Conservation (phyloP, 2,888 invertebrate species). For the Sminthurides aquaticus region DNA sequence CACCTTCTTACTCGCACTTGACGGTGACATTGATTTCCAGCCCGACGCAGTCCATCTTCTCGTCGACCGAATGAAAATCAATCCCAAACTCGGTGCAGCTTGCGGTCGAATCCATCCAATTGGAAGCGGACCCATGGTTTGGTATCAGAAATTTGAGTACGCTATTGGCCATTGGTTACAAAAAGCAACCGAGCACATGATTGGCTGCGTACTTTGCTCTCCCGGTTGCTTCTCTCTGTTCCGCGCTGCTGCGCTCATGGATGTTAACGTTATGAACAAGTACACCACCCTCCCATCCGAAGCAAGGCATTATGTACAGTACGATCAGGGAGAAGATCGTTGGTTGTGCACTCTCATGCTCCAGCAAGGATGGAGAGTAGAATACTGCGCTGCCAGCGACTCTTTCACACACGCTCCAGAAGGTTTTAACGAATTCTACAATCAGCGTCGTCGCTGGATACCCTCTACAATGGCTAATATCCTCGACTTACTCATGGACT, state of each 20-base stretch:
- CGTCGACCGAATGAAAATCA: slow-evolving; percentile 78
- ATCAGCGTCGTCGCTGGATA: slow-evolving; percentile 54
- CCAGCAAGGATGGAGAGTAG: slow-evolving; percentile 51
- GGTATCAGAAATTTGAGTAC: slow-evolving; percentile 55
- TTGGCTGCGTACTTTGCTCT: slow-evolving; percentile 53
- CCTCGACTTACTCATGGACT: slow-evolving; percentile 51
- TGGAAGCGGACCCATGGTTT: slow-evolving; percentile 53
- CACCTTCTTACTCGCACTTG: slow-evolving; percentile 73
- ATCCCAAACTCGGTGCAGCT: slow-evolving; percentile 68
- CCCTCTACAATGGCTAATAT: slow-evolving; percentile 56
- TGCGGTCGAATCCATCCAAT: slow-evolving; percentile 86
- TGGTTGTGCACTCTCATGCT: slow-evolving; percentile 54
- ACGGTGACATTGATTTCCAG: slow-evolving; percentile 83
- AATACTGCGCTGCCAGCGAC: slow-evolving; percentile 49
- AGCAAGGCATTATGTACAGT: slow-evolving; percentile 84
- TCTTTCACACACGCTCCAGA: slow-evolving; percentile 52
- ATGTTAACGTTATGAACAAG: slow-evolving; percentile 53
- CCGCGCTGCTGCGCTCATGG: slow-evolving; percentile 53
- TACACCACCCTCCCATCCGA: slow-evolving; percentile 58
- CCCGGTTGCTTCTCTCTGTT: slow-evolving; percentile 56
- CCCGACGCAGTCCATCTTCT: slow-evolving; percentile 69
- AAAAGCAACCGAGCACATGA: slow-evolving; percentile 53
- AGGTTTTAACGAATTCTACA: slow-evolving; percentile 54
- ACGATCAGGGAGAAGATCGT: slow-evolving; percentile 52
- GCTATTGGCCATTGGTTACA: slow-evolving; percentile 54